Percentiles rank a stretch among this genome's conserved stretches.
Conservation (phyloP, 2,113 vertebrate genomes). For the Sterna hirundo region DNA sequence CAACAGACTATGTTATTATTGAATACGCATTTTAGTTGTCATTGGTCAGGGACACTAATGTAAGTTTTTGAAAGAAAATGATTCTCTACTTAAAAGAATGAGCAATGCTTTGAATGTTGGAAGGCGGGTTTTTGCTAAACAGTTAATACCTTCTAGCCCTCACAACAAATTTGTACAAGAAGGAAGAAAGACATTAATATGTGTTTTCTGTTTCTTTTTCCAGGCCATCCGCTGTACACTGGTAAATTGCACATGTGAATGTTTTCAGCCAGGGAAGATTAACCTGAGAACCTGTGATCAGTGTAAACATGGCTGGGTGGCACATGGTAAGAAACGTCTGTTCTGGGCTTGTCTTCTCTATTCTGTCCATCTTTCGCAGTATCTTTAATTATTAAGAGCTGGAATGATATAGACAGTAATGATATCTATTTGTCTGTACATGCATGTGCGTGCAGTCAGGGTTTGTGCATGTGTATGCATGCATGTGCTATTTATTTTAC, state of each 20-base stretch:
- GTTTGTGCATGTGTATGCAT: background rate
- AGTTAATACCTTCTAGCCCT: background rate
- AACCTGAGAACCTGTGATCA: conserved; percentile 98
- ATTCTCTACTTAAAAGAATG: background rate
- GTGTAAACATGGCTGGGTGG: conserved; percentile 99
- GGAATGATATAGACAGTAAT: background rate
- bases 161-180: background rate
- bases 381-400: background rate
- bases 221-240: conserved; percentile 98
- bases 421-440: background rate
- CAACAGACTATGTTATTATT: background rate
- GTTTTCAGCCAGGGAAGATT: conserved; percentile 99
- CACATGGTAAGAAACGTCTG: conserved; percentile 86
- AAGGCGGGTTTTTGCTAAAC: background rate
- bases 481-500: background rate
- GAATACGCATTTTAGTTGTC: background rate
- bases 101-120: background rate
- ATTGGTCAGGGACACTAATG: background rate
- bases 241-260: conserved; percentile 98
- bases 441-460: background rate
- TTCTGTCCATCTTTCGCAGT: background rate
- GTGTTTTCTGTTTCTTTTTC: conserved; percentile 56
- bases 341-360: background rate
- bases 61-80: background rate
- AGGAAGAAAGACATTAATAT: conserved; percentile 10